Conservation (phyloP, 2,888 invertebrate genomes). For the Spodoptera littoralis region DNA sequence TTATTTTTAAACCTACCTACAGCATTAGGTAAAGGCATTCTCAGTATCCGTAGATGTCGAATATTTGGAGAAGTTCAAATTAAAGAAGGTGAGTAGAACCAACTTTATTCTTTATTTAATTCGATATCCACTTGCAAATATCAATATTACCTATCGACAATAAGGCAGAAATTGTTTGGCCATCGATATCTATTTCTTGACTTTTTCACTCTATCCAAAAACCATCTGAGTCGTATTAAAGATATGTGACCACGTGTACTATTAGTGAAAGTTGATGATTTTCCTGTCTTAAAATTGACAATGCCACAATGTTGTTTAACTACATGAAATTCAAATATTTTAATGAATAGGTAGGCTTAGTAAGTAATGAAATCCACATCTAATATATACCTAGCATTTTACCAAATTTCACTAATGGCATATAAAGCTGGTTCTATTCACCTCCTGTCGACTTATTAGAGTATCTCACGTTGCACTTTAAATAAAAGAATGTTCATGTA, state of each 20-base stretch:
- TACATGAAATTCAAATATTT: constrained; percentile 30
- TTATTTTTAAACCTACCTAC: constrained; percentile 41
- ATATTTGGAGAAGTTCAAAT: constrained; percentile 2
- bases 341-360: constrained; percentile 17
- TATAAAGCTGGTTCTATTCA: constrained; percentile 44
- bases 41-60: constrained; percentile 37
- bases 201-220: too few species aligned
- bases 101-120: constrained; percentile 1
- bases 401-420: constrained; percentile 38
- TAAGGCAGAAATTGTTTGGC: not conserved
- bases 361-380: constrained; percentile 41
- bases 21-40: constrained; percentile 56
- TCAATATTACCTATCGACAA: not conserved
- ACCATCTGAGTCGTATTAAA: too few species aligned
- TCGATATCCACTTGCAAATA: too few species aligned
- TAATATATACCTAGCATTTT: constrained; percentile 28
- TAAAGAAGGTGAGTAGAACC: constrained; percentile 50
- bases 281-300: constrained; percentile 34
- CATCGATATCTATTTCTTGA: too few species aligned
- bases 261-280: constrained; percentile 32
- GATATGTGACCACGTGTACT: not conserved
- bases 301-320: constrained; percentile 19
- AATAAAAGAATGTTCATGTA: constrained; percentile 11
- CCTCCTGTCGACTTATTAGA: constrained; percentile 18
- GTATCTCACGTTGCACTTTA: constrained; percentile 17